These are phyloP conservation scores for Bombus superbus DNA, from an alignment of 1,140 invertebrate genomes.

Conservation along the genomic window DNA sequence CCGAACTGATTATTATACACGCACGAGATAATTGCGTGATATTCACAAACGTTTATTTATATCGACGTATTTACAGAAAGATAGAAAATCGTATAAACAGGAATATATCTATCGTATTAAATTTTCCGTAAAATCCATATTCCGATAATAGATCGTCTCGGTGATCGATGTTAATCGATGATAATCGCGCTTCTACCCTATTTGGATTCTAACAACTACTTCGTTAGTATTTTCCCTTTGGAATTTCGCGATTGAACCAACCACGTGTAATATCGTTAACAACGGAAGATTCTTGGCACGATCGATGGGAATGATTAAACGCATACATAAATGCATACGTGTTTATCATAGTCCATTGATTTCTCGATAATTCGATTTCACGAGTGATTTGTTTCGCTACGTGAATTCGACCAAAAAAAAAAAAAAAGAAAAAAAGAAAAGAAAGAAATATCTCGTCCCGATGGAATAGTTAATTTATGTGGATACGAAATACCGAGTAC, in stretches of 20 bases:
- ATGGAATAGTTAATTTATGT: conserved; percentile 39
- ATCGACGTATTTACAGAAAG: too few relatives aligned
- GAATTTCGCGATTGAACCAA: not conserved
- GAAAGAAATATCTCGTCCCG: not conserved
- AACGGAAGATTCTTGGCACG: not conserved
- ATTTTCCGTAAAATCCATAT: too few relatives aligned
- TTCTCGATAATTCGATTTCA: conserved; percentile 37
- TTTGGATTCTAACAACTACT: too few relatives aligned
- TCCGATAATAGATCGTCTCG: not conserved
- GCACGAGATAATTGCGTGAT: not conserved
- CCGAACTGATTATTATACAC: not conserved
- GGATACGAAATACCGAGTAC: not conserved
- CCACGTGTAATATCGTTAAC: not conserved
- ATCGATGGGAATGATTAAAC: conserved; percentile 23
- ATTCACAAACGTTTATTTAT: not conserved
- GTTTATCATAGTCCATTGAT: conserved; percentile 38
- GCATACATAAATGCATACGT: conserved; percentile 13
- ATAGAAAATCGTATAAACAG: too few relatives aligned
- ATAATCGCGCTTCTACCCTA: too few relatives aligned
- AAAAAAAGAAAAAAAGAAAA: conserved; percentile 19
- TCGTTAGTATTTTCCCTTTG: not conserved
- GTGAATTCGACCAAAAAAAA: conserved; percentile 28
- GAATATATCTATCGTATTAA: too few relatives aligned
- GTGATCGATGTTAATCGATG: not conserved
- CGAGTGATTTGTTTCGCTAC: conserved; percentile 34